Evolutionary conservation across 2,113 vertebrate genomes (phyloP), one percentile per base, ranked within the genome.

Genomic region (Erinaceus europaeus): DNA sequence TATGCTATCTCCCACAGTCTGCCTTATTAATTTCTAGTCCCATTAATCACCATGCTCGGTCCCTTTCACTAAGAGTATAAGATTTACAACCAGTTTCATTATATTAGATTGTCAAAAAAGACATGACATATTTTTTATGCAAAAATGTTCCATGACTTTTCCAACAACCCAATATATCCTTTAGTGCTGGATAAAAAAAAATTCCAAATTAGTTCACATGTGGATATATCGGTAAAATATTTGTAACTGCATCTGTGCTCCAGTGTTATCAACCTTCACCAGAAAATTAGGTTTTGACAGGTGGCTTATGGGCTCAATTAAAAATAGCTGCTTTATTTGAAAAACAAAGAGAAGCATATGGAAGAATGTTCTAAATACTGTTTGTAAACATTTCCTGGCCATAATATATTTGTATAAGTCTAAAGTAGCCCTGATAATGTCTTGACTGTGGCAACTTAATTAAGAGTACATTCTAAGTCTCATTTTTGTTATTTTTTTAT

Each of bases 281-380:
- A 78, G 65, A 77, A 91, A 86, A 81, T 68, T 64, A 53, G 53
- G 21, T 61, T 90, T 78, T 81, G 76, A 86, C 38, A 87, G 59
- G 67, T 82, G 34, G 52, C 76, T 90, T 71, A 74, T 36, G 27
- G 34, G n/a, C 82, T 77, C 32, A 64, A 0, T 50, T 82, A 34
- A 23, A 85, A 92, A 92, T 78, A 82, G 53, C 13, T 76, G 36
- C 40, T 88, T 78, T 69, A 21, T 32, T n/a, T 75, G 17, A 75
- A 83, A 85, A 38, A 69, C 18, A 34, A 42, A 23, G 34, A 75
- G 61, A 75, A 82, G 42, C 48, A 71, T 59, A 62, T 79, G 53
- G 25, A 29, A 34, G 14, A 6, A 55, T 87, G 18, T 68, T 25
- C 29, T 52, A 36, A 78, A 74, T 48, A 67, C 9, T 64, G 29